Base-by-base conservation (phyloP, 1,140 invertebrate species). In the Calephelis virginiensis region DNA sequence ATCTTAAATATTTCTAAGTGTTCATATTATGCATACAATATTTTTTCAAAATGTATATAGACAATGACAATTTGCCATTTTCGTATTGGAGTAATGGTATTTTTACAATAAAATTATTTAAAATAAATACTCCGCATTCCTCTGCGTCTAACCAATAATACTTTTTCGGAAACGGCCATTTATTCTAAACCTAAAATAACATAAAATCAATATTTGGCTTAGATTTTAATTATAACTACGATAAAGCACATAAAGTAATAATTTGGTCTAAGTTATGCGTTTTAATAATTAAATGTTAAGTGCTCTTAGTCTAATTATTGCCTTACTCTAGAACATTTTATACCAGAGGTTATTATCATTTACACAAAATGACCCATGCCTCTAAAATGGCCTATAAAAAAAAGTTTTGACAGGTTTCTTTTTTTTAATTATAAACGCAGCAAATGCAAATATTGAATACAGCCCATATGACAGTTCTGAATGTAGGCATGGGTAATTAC, bases 241-340 rank as follows among this genome's bases (percentile, higher is more conserved):
- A 89, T 86, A 89, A 90, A 90, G 85, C 85, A 88, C 78, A 82
- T 86, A 86, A 83, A 84, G 71, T 89, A 87, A 86, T 88, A 91
- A 83, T 91, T 91, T 91, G 89, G 89, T 91, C 89, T 91, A 91
- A 87, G 85, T 89, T 91, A 90, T 87, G 82, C 82, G 77, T 85
- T 83, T 83, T 80, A 81, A 76, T 81, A 81, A 82, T 81, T 81
- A 83, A 83, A 76, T 80, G 83, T 89, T 90, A 89, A 91, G 89
- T 91, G 85, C 79, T 66, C 81, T 89, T 87, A 87, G 69, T 70
- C 83, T 89, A 89, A 83, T 90, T 90, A 90, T 90, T 89, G 85
- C 85, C 83, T 89, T 88, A 89, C 61, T 71, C 75, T 82, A 85
- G 71, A 73, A 82, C 81, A 79, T 69, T 78, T 83, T 78, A 81